phyloP scores from a whole-genome alignment of 1,140 invertebrate species.

The Steinernema khuongi region DNA sequence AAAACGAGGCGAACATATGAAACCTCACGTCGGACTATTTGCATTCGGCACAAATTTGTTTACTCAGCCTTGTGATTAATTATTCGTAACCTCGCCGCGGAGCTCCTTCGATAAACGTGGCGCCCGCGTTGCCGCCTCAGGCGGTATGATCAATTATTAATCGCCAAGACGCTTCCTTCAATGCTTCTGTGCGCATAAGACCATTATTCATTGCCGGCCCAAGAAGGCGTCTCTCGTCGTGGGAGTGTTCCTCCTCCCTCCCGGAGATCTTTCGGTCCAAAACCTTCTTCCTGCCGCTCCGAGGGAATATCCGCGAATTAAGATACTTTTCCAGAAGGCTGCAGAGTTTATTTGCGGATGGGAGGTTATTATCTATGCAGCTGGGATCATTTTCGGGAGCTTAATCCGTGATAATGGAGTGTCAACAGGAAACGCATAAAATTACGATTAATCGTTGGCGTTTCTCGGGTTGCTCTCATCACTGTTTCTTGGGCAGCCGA shows the following conservation, averaged over 20 bases:
- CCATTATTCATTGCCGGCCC: background rate
- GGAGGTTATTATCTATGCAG: too few relatives aligned
- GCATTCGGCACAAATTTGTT: background rate
- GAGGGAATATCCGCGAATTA: background rate
- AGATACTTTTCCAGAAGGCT: too few relatives aligned
- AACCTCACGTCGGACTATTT: conserved; percentile 13
- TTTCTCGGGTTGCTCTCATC: too few relatives aligned
- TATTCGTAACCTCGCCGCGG: background rate
- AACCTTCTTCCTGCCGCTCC: background rate
- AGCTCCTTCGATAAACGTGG: background rate
- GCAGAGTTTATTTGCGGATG: too few relatives aligned
- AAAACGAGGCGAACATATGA: conserved; percentile 2
- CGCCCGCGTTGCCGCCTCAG: background rate
- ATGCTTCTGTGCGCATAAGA: background rate
- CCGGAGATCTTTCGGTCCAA: too few relatives aligned
- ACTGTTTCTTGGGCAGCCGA: too few relatives aligned
- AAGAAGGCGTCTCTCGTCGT: background rate
- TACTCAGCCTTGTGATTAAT: background rate
- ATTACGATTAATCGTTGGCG: too few relatives aligned
- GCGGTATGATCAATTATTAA: conserved; percentile 13
- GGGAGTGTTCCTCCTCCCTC: conserved; percentile 7
- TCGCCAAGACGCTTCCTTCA: background rate
- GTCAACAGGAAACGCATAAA: too few relatives aligned
- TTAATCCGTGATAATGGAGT: too few relatives aligned
- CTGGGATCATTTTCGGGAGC: too few relatives aligned